These are phyloP conservation scores for Chaenogobius annularis DNA, from an alignment of 2,113 vertebrate species.

Conservation along the genomic window DNA sequence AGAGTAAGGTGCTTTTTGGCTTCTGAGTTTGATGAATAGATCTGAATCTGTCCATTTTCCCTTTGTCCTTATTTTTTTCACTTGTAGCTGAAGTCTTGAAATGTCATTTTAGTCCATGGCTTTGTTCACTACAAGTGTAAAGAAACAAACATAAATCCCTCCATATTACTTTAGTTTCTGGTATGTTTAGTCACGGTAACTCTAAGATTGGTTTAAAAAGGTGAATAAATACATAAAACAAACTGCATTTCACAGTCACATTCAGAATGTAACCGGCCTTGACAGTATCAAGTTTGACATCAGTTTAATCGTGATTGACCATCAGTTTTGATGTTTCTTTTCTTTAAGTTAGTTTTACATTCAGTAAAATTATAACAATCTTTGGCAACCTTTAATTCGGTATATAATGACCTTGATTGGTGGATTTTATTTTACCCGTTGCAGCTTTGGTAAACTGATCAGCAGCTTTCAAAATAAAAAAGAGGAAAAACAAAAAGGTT, in stretches of 20 bases:
- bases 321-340: neutral
- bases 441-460: neutral
- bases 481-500: neutral
- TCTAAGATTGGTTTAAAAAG: neutral
- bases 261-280: neutral
- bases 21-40: constrained; percentile 40
- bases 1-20: constrained; percentile 75
- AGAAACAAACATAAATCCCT: neutral
- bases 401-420: neutral
- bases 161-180: neutral
- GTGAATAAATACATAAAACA: neutral
- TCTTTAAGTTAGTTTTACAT: neutral
- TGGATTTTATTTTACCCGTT: neutral
- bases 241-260: neutral
- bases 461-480: neutral
- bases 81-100: neutral
- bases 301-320: neutral
- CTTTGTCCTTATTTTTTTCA: neutral
- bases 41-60: neutral
- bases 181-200: neutral
- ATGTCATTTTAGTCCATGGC: neutral
- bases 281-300: neutral
- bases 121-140: neutral
- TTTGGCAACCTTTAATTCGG: neutral
- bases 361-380: neutral